These are phyloP conservation scores for Sphaerophoria taeniata DNA, from an alignment of 2,888 invertebrate species.

Conservation along the genomic window DNA sequence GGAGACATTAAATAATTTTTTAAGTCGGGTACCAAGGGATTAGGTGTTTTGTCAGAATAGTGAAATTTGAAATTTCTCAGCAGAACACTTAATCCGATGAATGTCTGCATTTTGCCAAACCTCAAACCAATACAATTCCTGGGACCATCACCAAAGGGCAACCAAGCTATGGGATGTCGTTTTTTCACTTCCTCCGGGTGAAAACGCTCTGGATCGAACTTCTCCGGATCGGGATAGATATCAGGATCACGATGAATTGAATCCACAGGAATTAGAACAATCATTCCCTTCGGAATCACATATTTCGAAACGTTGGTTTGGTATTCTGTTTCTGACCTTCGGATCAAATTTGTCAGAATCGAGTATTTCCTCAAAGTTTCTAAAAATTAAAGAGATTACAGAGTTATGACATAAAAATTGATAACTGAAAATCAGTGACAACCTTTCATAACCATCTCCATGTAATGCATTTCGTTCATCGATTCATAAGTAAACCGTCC, in stretches of 20 bases:
- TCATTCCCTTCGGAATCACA: conserved; percentile 84
- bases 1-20: not conserved
- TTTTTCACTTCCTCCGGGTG: conserved; percentile 83
- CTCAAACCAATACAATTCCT: conserved; percentile 26
- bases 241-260: conserved; percentile 85
- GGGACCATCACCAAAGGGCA: conserved; percentile 78
- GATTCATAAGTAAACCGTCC: conserved; percentile 83
- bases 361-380: conserved; percentile 85
- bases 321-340: conserved; percentile 82
- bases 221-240: conserved; percentile 82
- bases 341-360: conserved; percentile 79
- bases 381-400: conserved; percentile 75
- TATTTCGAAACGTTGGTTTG: conserved; percentile 83
- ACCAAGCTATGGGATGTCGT: conserved; percentile 81
- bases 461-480: conserved; percentile 83
- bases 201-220: conserved; percentile 86
- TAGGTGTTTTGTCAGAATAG: conserved; percentile 71
- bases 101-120: conserved; percentile 77
- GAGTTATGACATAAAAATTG: not conserved
- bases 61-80: conserved; percentile 11
- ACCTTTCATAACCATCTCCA: conserved; percentile 84
- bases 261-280: conserved; percentile 82
- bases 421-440: conserved; percentile 73
- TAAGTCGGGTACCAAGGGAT: not conserved
- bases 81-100: conserved; percentile 77